Evolutionary conservation across 2,113 vertebrate species (phyloP).

Genomic region (Amia ocellicauda): DNA sequence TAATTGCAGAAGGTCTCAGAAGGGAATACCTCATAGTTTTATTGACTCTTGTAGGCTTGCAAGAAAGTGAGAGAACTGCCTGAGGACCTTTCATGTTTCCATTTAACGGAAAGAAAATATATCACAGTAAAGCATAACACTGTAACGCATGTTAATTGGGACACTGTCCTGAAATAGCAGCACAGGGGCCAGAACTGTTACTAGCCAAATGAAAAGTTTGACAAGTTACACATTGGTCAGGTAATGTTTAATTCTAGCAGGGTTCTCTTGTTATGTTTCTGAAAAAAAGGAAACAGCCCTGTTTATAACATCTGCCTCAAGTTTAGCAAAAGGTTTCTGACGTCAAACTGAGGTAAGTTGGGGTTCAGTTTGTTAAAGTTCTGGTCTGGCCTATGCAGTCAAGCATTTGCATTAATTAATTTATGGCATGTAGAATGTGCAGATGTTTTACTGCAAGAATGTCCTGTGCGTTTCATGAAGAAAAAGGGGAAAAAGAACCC

Average conservation of each 20-base stretch:
- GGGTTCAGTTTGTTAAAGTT: background rate
- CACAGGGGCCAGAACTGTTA: conserved; percentile 11
- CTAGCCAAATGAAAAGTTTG: background rate
- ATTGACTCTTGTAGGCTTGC: background rate
- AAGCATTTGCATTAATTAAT: background rate
- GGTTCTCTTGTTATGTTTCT: conserved; percentile 4
- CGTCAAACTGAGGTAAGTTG: conserved; percentile 43
- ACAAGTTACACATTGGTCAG: conserved; percentile 13
- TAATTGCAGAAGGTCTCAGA: background rate
- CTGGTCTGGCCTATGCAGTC: background rate
- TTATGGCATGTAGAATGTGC: background rate
- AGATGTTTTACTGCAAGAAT: background rate
- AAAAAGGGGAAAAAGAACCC: background rate
- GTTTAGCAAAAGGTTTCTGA: conserved; percentile 37
- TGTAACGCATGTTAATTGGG: background rate
- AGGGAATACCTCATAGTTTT: background rate
- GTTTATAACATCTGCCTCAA: conserved; percentile 20
- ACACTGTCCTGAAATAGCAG: conserved; percentile 10
- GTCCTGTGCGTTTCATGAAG: conserved; percentile 4
- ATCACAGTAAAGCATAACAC: background rate
- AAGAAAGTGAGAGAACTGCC: background rate
- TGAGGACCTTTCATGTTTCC: conserved; percentile 2
- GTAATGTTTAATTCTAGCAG: conserved; percentile 3
- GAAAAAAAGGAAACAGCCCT: background rate
- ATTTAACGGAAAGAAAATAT: conserved; percentile 5